These are phyloP conservation scores for Prunella strophiata DNA, from an alignment of 2,797 vertebrate genomes.

Conservation along the genomic window DNA sequence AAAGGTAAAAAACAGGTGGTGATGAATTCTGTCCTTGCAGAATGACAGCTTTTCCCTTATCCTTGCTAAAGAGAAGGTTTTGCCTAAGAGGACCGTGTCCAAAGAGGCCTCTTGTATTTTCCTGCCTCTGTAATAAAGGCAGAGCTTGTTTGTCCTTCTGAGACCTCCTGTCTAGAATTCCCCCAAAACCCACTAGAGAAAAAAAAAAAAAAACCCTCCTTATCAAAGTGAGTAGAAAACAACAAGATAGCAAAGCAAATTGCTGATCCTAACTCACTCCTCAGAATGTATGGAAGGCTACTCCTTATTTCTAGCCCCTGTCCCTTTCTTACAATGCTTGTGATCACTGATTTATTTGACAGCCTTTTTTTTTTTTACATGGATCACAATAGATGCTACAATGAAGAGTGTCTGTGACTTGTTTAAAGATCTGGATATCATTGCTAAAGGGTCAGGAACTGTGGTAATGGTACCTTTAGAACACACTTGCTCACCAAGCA, in stretches of 20 bases:
- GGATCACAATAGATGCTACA: neutral
- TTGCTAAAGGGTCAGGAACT: neutral
- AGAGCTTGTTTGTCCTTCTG: neutral
- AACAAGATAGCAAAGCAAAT: neutral
- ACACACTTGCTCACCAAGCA: neutral
- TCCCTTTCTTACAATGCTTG: neutral
- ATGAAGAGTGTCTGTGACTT: neutral
- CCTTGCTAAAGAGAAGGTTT: neutral
- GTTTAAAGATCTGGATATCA: neutral
- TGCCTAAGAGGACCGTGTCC: neutral
- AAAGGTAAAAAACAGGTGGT: neutral
- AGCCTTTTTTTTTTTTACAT: neutral
- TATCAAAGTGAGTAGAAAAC: neutral
- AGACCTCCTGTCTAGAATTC: neutral
- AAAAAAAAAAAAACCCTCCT: neutral
- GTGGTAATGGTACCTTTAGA: neutral
- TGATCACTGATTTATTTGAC: neutral
- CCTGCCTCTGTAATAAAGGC: neutral
- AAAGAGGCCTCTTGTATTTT: neutral
- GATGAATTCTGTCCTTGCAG: neutral
- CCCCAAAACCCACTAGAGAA: neutral
- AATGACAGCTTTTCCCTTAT: neutral
- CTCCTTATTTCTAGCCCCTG: neutral
- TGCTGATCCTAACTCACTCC: neutral
- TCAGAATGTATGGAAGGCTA: neutral